Conservation (phyloP, 2,888 invertebrate species). For the Dynastes maya region DNA sequence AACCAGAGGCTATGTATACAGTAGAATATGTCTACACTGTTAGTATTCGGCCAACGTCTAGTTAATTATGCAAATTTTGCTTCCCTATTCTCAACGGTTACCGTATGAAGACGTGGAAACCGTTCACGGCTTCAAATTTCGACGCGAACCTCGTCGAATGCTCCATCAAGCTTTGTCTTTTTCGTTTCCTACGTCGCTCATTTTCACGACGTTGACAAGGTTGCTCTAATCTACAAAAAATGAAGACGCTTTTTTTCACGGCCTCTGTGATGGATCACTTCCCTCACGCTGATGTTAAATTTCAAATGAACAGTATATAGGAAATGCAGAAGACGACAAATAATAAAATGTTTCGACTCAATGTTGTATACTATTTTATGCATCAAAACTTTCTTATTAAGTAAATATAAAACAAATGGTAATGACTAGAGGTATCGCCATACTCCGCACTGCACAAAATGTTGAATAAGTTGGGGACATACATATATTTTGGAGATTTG, state of each 20-base stretch:
- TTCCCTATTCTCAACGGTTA: constrained; percentile 11
- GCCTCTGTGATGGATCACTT: not conserved
- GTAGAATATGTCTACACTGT: not conserved
- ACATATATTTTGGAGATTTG: no score
- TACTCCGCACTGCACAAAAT: no score
- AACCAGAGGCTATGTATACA: not conserved
- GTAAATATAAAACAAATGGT: no score
- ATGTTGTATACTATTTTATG: no score
- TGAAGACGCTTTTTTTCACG: not conserved
- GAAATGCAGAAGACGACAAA: no score
- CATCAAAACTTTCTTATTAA: no score
- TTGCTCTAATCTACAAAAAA: not conserved
- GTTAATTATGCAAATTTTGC: constrained; percentile 44
- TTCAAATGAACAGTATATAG: not conserved
- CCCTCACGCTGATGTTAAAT: not conserved
- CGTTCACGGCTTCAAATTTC: not conserved
- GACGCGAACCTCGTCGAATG: not conserved
- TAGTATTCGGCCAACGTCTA: constrained; percentile 34
- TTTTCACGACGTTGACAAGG: not conserved
- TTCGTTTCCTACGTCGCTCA: not conserved
- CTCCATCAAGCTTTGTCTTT: not conserved
- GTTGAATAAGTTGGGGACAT: no score
- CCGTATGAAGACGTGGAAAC: constrained; percentile 3
- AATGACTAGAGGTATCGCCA: no score
- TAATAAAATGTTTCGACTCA: no score